A percentile compares a stretch with the other conserved stretches of the same genome.
phyloP scores from a whole-genome alignment of 1,140 invertebrate genomes.

The Musca domestica region DNA sequence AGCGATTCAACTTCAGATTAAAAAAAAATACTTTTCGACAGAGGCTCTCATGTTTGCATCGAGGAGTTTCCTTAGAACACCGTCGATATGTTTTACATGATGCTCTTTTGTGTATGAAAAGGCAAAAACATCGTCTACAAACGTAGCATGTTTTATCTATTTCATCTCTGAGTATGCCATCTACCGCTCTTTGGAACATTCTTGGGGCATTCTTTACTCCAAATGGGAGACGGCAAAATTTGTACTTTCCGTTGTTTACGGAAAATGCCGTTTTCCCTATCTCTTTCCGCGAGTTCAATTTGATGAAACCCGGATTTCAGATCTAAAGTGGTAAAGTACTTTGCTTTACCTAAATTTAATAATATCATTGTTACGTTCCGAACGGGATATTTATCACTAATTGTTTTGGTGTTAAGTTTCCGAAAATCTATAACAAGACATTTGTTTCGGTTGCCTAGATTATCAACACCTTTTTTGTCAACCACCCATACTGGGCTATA shows the following conservation, averaged over 20 bases:
- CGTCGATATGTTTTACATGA: conserved; percentile 27
- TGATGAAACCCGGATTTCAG: conserved; percentile 40
- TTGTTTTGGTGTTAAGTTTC: no score
- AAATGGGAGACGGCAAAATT: conserved; percentile 32
- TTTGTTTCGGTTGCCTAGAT: no score
- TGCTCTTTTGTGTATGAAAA: conserved; percentile 17
- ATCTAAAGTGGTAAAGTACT: no score
- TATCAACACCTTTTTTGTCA: no score
- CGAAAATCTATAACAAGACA: no score
- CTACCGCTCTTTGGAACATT: conserved; percentile 21
- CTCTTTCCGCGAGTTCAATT: conserved; percentile 46
- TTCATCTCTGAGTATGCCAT: conserved; percentile 12
- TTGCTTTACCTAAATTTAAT: no score
- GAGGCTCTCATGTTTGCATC: no score
- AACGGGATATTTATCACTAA: no score
- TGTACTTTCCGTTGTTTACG: no score
- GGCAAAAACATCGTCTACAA: conserved; percentile 20
- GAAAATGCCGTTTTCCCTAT: conserved; percentile 54
- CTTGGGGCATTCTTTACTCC: conserved; percentile 14
- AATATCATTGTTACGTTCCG: no score
- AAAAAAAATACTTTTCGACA: conserved; percentile 54
- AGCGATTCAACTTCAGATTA: conserved; percentile 28
- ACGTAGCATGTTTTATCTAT: conserved; percentile 19
- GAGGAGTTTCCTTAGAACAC: no score
- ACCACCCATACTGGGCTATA: no score